Conservation (phyloP, 2,113 vertebrate genomes). For the Rhynchopsitta pachyrhyncha region DNA sequence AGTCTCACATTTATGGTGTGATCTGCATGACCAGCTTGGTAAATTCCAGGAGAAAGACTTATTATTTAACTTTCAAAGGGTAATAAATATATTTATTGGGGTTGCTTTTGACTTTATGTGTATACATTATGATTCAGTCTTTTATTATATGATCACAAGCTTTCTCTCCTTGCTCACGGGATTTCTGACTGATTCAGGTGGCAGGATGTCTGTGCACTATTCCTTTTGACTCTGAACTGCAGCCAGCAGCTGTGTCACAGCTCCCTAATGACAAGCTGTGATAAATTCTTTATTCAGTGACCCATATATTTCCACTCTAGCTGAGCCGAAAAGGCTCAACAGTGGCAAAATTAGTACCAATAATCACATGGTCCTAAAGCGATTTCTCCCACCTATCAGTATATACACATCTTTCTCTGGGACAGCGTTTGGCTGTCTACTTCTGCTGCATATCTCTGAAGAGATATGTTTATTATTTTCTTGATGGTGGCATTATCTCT, state of each 20-base stretch:
- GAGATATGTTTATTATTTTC: neutral
- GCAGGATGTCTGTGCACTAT: neutral
- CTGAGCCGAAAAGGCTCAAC: neutral
- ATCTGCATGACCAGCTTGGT: neutral
- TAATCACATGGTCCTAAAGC: neutral
- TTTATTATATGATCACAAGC: neutral
- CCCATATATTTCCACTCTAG: neutral
- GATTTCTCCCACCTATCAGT: neutral
- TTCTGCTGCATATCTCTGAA: neutral
- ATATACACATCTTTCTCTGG: neutral
- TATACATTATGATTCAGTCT: neutral
- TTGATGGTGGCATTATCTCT: neutral
- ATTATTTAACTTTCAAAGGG: neutral
- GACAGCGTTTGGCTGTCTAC: neutral
- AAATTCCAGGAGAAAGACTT: neutral
- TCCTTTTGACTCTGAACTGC: neutral
- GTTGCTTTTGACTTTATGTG: neutral
- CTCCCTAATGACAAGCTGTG: neutral
- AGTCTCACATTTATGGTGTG: fast-evolving
- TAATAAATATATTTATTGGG: neutral
- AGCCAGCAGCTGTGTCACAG: neutral
- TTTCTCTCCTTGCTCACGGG: neutral
- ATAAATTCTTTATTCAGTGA: neutral
- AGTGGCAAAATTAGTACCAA: neutral
- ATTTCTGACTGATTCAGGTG: neutral